Evolutionary conservation across 2,797 vertebrate genomes (phyloP).

Genomic region (Streptopelia turtur): DNA sequence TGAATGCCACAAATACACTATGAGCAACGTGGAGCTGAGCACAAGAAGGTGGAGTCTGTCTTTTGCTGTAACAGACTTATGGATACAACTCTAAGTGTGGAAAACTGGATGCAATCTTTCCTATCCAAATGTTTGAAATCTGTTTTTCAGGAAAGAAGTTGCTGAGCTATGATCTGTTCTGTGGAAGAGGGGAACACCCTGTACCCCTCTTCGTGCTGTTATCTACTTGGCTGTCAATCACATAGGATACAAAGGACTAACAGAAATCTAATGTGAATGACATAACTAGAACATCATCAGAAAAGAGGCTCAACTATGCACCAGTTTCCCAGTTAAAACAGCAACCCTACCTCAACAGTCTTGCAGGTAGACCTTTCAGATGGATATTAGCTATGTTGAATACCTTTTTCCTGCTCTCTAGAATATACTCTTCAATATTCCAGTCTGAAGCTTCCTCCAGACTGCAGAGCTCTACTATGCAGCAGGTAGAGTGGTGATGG

Average conservation of each 20-base stretch:
- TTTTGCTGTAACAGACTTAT: not conserved
- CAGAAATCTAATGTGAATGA: not conserved
- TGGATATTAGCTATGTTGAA: rapidly evolving
- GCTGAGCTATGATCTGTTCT: not conserved
- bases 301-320: not conserved
- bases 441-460: not conserved
- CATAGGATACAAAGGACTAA: rapidly evolving
- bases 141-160: not conserved
- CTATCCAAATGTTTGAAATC: not conserved
- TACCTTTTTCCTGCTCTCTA: not conserved
- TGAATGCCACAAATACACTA: not conserved
- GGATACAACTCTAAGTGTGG: not conserved
- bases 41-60: rapidly evolving
- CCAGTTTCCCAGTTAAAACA: not conserved
- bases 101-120: not conserved
- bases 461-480: not conserved
- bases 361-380: not conserved
- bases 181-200: not conserved
- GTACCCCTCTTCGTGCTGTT: not conserved
- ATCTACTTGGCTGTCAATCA: not conserved
- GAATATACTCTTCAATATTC: not conserved
- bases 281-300: not conserved
- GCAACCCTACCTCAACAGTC: not conserved
- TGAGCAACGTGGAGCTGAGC: not conserved
- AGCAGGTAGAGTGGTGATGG: not conserved